Evolutionary conservation across 2,888 invertebrate species (phyloP).

Genomic region (Rhabditoides inermis): DNA sequence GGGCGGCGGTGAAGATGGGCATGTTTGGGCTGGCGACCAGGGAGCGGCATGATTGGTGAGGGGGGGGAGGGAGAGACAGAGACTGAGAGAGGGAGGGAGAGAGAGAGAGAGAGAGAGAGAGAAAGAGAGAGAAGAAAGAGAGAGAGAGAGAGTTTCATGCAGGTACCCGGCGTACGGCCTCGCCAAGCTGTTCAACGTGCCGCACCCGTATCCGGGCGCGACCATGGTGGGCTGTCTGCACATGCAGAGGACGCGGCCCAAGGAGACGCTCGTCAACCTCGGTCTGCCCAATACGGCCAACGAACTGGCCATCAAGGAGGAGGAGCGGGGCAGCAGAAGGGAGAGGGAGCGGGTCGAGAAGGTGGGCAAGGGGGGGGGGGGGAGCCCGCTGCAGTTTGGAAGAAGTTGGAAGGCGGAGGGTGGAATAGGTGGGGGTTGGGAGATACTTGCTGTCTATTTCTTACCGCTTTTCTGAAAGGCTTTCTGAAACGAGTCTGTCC

Average conservation of each 20-base stretch:
- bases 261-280: slow-evolving; percentile 12
- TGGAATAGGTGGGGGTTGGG: slow-evolving; percentile 9
- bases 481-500: no score
- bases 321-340: slow-evolving; percentile 5
- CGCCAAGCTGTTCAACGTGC: slow-evolving; percentile 85
- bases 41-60: slow-evolving; percentile 19
- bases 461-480: no score
- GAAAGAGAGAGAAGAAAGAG: background rate
- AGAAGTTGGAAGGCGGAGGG: slow-evolving; percentile 5
- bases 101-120: background rate
- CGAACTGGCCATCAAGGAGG: slow-evolving; percentile 11
- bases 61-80: background rate
- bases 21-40: slow-evolving; percentile 73
- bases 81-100: background rate
- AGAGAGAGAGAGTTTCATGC: background rate
- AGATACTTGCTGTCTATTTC: no score
- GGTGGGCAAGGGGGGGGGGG: background rate
- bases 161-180: slow-evolving; percentile 61
- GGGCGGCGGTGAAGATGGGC: slow-evolving; percentile 67
- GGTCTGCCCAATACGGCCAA: slow-evolving; percentile 30
- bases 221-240: slow-evolving; percentile 16
- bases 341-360: background rate
- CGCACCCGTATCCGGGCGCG: slow-evolving; percentile 70
- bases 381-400: no score
- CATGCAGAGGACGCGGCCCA: slow-evolving; percentile 15